Evolutionary conservation across 1,140 invertebrate species (phyloP).

Genomic region (Mactra quadrangularis): DNA sequence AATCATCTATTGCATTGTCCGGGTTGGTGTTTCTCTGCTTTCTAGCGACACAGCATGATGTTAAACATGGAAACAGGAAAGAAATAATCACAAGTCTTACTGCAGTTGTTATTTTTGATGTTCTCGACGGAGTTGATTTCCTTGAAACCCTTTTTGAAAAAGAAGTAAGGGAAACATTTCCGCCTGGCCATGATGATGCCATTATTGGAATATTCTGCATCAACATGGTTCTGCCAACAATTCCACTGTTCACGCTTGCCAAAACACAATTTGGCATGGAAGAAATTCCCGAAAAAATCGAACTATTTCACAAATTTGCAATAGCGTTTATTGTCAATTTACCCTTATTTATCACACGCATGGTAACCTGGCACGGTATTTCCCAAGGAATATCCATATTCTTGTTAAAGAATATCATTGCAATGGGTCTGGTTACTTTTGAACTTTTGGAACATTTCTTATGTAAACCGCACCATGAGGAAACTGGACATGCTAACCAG

Average conservation of each 20-base stretch:
- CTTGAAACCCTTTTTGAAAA: conserved; percentile 82
- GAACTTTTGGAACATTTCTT: conserved; percentile 53
- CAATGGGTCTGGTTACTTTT: conserved; percentile 77
- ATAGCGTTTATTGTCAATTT: conserved; percentile 85
- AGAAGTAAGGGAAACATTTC: conserved; percentile 75
- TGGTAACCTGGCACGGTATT: conserved; percentile 85
- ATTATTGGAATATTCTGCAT: conserved; percentile 85
- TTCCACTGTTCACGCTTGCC: conserved; percentile 86
- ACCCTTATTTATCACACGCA: conserved; percentile 85
- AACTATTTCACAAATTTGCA: conserved; percentile 83
- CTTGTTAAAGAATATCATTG: conserved; percentile 86
- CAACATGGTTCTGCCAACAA: conserved; percentile 86
- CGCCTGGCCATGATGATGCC: conserved; percentile 81
- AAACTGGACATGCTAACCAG: no score
- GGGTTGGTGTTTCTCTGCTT: conserved; percentile 86
- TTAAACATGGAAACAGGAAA: conserved; percentile 82
- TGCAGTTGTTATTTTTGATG: conserved; percentile 83
- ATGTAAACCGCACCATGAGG: no score
- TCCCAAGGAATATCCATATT: conserved; percentile 85
- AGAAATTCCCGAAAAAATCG: conserved; percentile 72
- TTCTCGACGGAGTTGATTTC: conserved; percentile 86
- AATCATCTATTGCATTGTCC: conserved; percentile 84
- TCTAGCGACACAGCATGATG: conserved; percentile 85
- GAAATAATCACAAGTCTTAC: conserved; percentile 83
- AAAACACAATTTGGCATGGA: conserved; percentile 78